Percentiles rank a stretch among this genome's conserved stretches.
Conservation (phyloP, 2,797 vertebrate genomes). For the Cyprinella venusta region DNA sequence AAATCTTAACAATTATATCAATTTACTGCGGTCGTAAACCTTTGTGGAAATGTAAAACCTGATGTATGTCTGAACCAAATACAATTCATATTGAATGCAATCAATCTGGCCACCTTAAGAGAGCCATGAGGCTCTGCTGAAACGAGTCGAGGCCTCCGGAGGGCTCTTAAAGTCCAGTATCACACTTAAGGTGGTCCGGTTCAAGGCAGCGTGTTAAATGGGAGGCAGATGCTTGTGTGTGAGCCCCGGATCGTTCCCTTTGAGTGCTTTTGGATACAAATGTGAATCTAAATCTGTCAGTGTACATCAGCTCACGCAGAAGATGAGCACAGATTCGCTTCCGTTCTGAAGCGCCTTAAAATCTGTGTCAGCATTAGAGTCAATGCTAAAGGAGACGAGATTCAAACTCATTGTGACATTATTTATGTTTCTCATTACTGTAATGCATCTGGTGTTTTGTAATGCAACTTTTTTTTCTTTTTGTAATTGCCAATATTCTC, state of each 20-base stretch:
- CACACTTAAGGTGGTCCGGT: conserved; percentile 60
- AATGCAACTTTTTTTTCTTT: no score
- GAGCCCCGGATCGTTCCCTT: conserved; percentile 34
- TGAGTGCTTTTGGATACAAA: conserved; percentile 42
- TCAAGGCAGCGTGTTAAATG: conserved; percentile 66
- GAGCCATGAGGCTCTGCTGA: conserved; percentile 61
- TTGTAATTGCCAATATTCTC: no score
- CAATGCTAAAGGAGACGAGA: neutral
- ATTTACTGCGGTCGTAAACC: conserved; percentile 65
- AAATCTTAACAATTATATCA: conserved; percentile 65
- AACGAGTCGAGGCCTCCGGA: conserved; percentile 54
- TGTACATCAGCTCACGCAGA: conserved; percentile 24
- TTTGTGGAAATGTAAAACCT: conserved; percentile 67
- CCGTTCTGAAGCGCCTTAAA: neutral
- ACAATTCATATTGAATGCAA: conserved; percentile 66
- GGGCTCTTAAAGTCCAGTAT: conserved; percentile 59
- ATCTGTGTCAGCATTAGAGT: no score
- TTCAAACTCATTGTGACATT: neutral
- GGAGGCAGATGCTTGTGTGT: conserved; percentile 65
- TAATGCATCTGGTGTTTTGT: no score
- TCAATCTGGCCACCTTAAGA: conserved; percentile 68
- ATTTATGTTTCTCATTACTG: neutral
- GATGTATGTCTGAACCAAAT: conserved; percentile 65
- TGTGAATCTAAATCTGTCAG: conserved; percentile 54
- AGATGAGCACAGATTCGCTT: conserved; percentile 39